Conservation (phyloP, 2,113 vertebrate genomes). For the Eidolon helvum region DNA sequence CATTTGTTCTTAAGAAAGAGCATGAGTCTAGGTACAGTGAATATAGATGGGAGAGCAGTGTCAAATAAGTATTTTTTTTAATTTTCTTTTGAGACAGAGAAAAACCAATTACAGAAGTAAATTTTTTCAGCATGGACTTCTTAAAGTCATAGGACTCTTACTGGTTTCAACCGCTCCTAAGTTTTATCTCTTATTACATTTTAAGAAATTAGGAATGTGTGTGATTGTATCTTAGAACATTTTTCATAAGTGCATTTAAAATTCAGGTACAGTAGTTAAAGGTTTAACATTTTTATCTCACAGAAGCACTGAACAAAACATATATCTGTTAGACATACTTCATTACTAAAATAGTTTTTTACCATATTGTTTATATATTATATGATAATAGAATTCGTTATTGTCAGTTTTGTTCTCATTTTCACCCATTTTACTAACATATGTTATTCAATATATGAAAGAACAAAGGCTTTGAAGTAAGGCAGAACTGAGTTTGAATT, state of each 20-base stretch:
- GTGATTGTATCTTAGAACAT: neutral
- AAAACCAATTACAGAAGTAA: neutral
- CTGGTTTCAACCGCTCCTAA: neutral
- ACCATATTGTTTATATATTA: neutral
- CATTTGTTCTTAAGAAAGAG: neutral
- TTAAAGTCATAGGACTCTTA: neutral
- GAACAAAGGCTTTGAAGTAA: neutral
- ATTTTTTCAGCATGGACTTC: neutral
- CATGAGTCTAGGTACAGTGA: neutral
- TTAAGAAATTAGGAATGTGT: constrained; percentile 1
- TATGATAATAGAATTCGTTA: neutral
- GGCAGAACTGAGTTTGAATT: neutral
- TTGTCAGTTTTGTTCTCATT: neutral
- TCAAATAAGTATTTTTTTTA: neutral
- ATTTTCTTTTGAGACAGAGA: neutral
- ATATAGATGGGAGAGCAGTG: neutral
- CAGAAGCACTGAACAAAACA: neutral
- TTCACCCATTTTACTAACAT: neutral
- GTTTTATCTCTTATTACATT: neutral
- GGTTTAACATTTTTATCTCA: neutral
- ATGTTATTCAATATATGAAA: neutral
- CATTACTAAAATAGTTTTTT: neutral
- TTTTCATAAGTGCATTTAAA: neutral
- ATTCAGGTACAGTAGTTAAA: neutral
- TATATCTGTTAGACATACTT: neutral